Evolutionary conservation across 2,888 invertebrate genomes (phyloP), one percentile per base, ranked within the genome.

Genomic region (Onchidella celtica): DNA sequence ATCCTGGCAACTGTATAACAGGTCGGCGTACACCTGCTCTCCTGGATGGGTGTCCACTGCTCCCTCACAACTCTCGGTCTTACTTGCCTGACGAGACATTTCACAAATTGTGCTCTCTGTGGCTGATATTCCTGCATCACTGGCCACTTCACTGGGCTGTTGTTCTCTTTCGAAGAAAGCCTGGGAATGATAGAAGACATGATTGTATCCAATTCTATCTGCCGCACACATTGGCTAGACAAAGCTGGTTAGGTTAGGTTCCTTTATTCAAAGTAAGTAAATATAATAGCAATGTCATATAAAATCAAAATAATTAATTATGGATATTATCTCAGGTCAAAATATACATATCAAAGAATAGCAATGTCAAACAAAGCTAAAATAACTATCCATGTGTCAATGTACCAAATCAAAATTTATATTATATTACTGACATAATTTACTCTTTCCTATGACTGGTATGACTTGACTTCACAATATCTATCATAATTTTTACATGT

Each of bases 41-140:
- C 81, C 83, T 2, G 86, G 84, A 6, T 81, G 72, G 1, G 77
- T 59, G 34, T 89, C 90, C 3, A 86, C 82, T 0, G 83, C 83
- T 38, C 88, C 89, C 24, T 89, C 90, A 3, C 84, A 87, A 82
- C 90, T 90, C 83, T 90, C 91, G 0, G 90, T 90, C 70, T 90
- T 89, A 73, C 91, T 91, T 21, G 88, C 90, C 81, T 91, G 91
- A 0, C 91, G 86, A 3, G 90, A 90, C 89, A 90, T 88, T 81
- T 89, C 90, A 81, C 87, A 88, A 47, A 88, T 85, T 17, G 87
- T 86, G 69, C 90, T 90, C 76, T 90, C 91, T 0, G 87, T 87
- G 0, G 87, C 86, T 0, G 90, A 86, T 38, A 86, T 61, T 4
- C 83, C 85, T 17, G 85, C 83, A 65, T 85, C 85, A 66, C 86